These are phyloP conservation scores for Propithecus coquereli DNA, from an alignment of 2,113 vertebrate species.

Conservation along the genomic window DNA sequence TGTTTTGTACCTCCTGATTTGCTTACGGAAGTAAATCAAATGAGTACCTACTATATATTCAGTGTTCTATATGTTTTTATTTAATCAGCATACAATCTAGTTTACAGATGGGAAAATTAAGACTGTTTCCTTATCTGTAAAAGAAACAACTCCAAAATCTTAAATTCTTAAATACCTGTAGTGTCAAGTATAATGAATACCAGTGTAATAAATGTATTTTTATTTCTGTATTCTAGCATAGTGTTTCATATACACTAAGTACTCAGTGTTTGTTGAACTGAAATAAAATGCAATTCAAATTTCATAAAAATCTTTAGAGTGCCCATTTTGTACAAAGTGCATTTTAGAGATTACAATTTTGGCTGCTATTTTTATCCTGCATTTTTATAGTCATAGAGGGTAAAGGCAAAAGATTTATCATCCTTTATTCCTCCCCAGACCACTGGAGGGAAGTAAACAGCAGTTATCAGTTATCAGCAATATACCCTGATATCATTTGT, in stretches of 20 bases:
- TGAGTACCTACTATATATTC: not conserved
- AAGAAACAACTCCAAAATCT: not conserved
- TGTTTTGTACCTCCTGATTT: not conserved
- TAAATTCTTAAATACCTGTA: not conserved
- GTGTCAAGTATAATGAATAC: not conserved
- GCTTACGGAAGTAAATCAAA: not conserved
- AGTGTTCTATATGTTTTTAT: not conserved
- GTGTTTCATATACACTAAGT: not conserved
- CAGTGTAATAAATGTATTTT: not conserved
- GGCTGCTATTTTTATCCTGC: not conserved
- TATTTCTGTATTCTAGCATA: not conserved
- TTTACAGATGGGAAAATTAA: conserved; percentile 4
- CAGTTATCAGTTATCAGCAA: not conserved
- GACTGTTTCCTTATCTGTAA: not conserved
- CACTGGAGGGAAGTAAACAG: not conserved
- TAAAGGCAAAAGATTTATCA: conserved; percentile 9
- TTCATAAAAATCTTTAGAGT: not conserved
- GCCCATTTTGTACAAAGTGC: not conserved
- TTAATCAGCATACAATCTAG: not conserved
- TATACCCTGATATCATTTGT: not conserved
- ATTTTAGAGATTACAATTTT: not conserved
- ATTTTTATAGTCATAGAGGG: not conserved
- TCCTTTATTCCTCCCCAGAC: not conserved
- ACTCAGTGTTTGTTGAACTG: not conserved
- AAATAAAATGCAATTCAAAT: not conserved